These are phyloP conservation scores for Gopherus evgoodei DNA, from an alignment of 2,113 vertebrate genomes.

Conservation along the genomic window DNA sequence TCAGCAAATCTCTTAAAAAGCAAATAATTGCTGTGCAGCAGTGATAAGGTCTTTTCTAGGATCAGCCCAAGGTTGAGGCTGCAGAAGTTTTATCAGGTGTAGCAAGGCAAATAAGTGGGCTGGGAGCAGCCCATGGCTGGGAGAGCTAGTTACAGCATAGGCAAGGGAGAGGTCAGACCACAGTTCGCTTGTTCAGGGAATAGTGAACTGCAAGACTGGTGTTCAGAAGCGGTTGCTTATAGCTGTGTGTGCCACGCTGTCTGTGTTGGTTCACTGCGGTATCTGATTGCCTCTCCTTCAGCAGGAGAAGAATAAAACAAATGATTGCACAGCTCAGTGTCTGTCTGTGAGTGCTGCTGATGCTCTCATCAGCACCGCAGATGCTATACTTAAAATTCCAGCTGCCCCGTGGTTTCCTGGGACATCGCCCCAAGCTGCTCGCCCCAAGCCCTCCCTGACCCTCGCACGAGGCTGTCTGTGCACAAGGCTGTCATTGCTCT, in stretches of 20 bases:
- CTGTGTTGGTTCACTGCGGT: background rate
- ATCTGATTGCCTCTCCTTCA: background rate
- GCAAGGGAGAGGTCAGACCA: background rate
- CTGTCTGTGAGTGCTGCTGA: background rate
- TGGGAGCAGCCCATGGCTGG: background rate
- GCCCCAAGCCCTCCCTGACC: too few relatives aligned
- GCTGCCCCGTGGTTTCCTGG: too few relatives aligned
- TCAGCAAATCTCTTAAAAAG: slow-evolving; percentile 14
- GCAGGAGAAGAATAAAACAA: background rate
- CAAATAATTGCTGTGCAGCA: slow-evolving; percentile 21
- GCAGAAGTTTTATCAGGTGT: background rate
- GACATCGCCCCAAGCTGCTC: too few relatives aligned
- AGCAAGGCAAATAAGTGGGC: background rate
- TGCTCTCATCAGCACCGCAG: too few relatives aligned
- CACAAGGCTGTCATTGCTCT: too few relatives aligned
- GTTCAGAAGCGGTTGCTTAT: background rate
- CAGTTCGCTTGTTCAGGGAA: background rate
- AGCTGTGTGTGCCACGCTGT: background rate
- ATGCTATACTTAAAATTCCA: too few relatives aligned
- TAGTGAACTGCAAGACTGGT: background rate
- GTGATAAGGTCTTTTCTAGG: slow-evolving; percentile 7
- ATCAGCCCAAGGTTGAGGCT: background rate
- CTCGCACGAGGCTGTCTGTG: too few relatives aligned
- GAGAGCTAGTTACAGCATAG: background rate
- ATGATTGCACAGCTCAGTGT: background rate